Base-by-base conservation (phyloP, 2,113 vertebrate species). In the Phaethornis superciliosus region DNA sequence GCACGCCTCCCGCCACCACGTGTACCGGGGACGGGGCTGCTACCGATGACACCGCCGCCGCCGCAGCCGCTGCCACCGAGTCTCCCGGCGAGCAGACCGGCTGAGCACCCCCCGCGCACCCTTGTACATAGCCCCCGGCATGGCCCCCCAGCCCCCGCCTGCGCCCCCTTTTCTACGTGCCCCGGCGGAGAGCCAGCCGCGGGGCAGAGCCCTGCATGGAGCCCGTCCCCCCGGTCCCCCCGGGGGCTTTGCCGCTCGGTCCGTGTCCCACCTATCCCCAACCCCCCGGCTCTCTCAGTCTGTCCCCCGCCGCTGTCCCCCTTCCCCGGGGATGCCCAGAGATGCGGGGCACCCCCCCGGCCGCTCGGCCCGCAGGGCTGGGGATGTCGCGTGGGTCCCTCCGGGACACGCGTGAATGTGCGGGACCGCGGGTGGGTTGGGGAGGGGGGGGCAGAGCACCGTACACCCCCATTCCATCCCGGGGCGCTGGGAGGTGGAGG, bases 41-140 rank as follows among this genome's bases (percentile, higher is more conserved):
- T 47, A 76, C 94, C 24, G 46, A 46, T 46, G 46, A 18, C 46
- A 75, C 98, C 37, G 69, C 97, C 27, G 89, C 92, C 56, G 65
- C 94, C 20, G 81, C 93, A 20, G 68, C 94, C 20, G 81, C 93
- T 20, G 94, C 96, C 42, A 92, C 91, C 28, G 97, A 98, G 93
- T 95, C 97, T 49, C 96, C 83, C 54, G 96, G 96, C 27, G 98
- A 98, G 97, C 98, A 98, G 95, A 97, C 96, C 59, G 98, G 98
- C 97, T 99, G 98, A 98, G 88, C 22, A n/a, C 84, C 63, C 86
- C 88, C 89, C 71, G 83, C 68, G 54, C 89, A 94, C 85, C 81
- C 93, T 86, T 98, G 98, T 97, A 97, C 98, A 98, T 98, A 98
- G 97, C 97, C 96, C 97, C 98, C 97, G 98, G 98, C 98, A 98